Evolutionary conservation across 2,888 invertebrate genomes (phyloP).

Genomic region (Chaetogeoica ovagalla): DNA sequence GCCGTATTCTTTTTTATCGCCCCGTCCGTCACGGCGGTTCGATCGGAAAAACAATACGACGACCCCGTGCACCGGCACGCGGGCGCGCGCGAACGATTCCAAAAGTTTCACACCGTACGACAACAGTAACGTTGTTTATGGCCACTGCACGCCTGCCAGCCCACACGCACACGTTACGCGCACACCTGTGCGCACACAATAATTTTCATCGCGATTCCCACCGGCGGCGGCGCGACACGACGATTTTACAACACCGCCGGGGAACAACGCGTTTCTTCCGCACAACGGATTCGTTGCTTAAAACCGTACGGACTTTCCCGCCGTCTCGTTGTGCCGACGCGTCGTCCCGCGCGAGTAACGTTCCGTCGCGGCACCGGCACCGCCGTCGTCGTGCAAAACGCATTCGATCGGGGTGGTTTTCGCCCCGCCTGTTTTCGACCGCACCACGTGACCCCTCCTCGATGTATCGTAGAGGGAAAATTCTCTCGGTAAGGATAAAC

Average conservation of each 20-base stretch:
- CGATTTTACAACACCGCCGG: conserved; percentile 23
- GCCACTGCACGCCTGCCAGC: neutral
- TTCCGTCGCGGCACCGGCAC: too few relatives aligned
- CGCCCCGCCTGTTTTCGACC: too few relatives aligned
- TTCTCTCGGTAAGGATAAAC: too few relatives aligned
- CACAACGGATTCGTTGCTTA: neutral
- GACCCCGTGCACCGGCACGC: too few relatives aligned
- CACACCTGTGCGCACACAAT: conserved; percentile 17
- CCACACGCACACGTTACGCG: neutral
- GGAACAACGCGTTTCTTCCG: too few relatives aligned
- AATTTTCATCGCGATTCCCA: conserved; percentile 45
- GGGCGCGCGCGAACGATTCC: conserved; percentile 10
- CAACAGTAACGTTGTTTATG: conserved; percentile 38
- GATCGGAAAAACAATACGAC: conserved; percentile 20
- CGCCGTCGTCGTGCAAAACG: too few relatives aligned
- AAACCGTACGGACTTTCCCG: neutral
- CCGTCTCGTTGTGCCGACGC: too few relatives aligned
- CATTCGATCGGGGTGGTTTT: too few relatives aligned
- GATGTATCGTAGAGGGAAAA: too few relatives aligned
- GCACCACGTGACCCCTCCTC: too few relatives aligned
- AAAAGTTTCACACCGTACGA: conserved; percentile 25
- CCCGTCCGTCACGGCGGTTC: neutral
- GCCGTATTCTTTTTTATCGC: neutral
- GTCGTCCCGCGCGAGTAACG: too few relatives aligned
- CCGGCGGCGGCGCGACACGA: conserved; percentile 15